Percentiles rank a stretch among this genome's conserved stretches.
phyloP scores from a whole-genome alignment of 2,888 invertebrate genomes.

The Drosophila demipolita region DNA sequence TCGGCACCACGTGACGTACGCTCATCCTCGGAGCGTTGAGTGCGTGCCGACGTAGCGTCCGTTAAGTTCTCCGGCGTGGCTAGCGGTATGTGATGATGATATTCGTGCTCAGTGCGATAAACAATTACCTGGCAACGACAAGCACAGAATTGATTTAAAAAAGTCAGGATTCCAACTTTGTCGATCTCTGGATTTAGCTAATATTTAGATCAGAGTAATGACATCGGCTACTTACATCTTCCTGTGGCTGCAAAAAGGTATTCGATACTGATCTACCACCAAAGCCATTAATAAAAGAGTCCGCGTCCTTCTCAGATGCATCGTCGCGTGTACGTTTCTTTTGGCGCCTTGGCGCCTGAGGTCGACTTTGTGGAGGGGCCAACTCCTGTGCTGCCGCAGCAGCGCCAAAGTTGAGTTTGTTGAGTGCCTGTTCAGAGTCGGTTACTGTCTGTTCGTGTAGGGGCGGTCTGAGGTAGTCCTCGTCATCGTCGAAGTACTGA shows the following conservation, averaged over 20 bases:
- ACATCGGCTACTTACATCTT: conserved; percentile 79
- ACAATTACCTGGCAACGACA: conserved; percentile 86
- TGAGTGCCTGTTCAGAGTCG: conserved; percentile 61
- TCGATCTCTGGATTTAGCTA: neutral
- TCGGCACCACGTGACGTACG: conserved; percentile 90
- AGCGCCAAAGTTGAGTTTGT: conserved; percentile 63
- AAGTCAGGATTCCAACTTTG: neutral
- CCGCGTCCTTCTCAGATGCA: conserved; percentile 83
- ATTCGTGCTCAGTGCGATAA: conserved; percentile 89
- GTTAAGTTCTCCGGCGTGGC: conserved; percentile 86
- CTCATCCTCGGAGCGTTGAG: conserved; percentile 88
- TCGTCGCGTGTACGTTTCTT: conserved; percentile 81
- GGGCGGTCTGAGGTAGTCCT: conserved; percentile 81
- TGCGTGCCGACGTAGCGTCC: conserved; percentile 87
- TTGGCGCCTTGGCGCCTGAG: conserved; percentile 84
- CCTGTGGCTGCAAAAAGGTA: conserved; percentile 84
- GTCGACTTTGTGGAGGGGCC: conserved; percentile 69
- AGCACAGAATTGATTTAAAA: neutral
- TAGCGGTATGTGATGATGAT: conserved; percentile 86
- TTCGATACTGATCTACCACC: conserved; percentile 85
- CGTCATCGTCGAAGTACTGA: conserved; percentile 84
- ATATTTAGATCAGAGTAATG: neutral
- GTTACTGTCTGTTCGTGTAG: conserved; percentile 60
- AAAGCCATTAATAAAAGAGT: conserved; percentile 84
- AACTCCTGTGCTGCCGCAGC: conserved; percentile 36